Percentiles rank a stretch among this genome's conserved stretches.
Conservation (phyloP, 2,113 vertebrate genomes). For the Poeciliopsis retropinna region DNA sequence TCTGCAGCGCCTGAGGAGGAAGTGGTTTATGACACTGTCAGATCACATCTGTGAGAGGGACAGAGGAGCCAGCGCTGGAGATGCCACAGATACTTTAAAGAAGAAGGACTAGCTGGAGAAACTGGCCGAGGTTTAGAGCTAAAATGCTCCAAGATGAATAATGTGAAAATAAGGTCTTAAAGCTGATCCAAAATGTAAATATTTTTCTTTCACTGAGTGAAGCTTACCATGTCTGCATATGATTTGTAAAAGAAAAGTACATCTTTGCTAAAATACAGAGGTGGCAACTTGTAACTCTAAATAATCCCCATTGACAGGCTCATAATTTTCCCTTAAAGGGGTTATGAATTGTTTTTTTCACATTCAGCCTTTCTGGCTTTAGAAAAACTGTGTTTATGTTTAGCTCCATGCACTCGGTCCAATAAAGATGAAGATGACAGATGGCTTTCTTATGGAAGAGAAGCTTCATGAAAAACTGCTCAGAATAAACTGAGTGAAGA, state of each 20-base stretch:
- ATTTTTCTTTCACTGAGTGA: not conserved
- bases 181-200: not conserved
- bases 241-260: not conserved
- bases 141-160: not conserved
- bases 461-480: no score
- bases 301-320: not conserved
- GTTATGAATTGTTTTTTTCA: not conserved
- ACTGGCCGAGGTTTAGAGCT: not conserved
- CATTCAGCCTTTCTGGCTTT: not conserved
- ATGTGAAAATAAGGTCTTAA: not conserved
- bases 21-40: constrained; percentile 45
- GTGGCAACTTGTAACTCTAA: not conserved
- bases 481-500: no score
- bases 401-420: not conserved
- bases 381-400: not conserved
- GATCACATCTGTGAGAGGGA: constrained; percentile 23
- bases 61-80: constrained; percentile 20
- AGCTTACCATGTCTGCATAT: not conserved
- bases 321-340: not conserved
- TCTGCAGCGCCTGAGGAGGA: constrained; percentile 33
- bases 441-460: no score
- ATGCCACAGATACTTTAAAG: constrained; percentile 38
- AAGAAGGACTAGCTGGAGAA: not conserved
- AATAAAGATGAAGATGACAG: not conserved
- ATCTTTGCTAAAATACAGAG: not conserved